These are phyloP conservation scores for Champsocephalus esox DNA, from an alignment of 2,797 vertebrate genomes.

Conservation along the genomic window DNA sequence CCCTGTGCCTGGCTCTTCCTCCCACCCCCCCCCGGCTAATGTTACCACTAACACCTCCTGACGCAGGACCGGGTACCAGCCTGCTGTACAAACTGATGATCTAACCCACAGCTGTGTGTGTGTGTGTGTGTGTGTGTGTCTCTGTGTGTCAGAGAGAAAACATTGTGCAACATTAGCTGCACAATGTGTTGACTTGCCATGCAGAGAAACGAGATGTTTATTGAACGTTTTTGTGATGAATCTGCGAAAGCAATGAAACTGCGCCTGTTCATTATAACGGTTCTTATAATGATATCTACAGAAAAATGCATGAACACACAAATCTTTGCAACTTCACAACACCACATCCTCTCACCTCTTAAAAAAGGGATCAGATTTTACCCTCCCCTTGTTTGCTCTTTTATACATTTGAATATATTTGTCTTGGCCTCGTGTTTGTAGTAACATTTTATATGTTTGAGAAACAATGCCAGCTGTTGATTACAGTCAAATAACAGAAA, in stretches of 20 bases:
- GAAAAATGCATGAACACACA: too few relatives aligned
- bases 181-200: too few relatives aligned
- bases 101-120: conserved; percentile 58
- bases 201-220: too few relatives aligned
- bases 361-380: conserved; percentile 10
- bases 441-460: conserved; percentile 26
- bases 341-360: conserved; percentile 20
- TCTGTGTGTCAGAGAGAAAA: too few relatives aligned
- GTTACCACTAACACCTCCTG: conserved; percentile 76
- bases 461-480: conserved; percentile 60
- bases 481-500: conserved; percentile 55
- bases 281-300: too few relatives aligned
- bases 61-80: conserved; percentile 67
- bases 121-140: neutral
- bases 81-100: conserved; percentile 80
- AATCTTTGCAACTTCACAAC: conserved; percentile 9
- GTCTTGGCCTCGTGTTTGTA: conserved; percentile 47
- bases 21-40: conserved; percentile 63
- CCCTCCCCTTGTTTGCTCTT: conserved; percentile 2
- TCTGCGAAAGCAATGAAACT: too few relatives aligned
- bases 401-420: conserved; percentile 36
- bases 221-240: too few relatives aligned
- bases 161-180: too few relatives aligned
- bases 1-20: conserved; percentile 49
- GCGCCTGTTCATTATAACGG: too few relatives aligned